A percentile compares a stretch with the other conserved stretches of the same genome.
phyloP scores from a whole-genome alignment of 2,113 vertebrate species.

The Ranitomeya variabilis region DNA sequence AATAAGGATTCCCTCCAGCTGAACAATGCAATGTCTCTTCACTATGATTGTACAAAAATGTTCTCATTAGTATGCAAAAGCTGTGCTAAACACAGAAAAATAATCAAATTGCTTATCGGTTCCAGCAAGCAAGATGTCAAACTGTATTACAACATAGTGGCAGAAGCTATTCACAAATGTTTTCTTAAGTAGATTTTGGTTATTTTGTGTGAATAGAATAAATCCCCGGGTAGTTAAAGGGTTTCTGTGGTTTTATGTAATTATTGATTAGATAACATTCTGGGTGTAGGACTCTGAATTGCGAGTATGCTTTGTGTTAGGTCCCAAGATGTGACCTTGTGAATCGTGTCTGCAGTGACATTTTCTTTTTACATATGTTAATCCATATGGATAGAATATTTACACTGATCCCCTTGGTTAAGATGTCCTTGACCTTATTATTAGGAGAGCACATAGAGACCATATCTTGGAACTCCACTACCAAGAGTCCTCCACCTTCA shows the following conservation, averaged over 20 bases:
- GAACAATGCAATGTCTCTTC: not conserved
- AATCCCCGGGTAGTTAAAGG: not conserved
- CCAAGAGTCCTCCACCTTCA: too few relatives aligned
- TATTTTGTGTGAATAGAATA: not conserved
- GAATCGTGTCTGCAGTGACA: not conserved
- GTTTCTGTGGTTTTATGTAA: not conserved
- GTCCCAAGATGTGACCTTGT: not conserved
- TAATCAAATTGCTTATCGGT: slow-evolving; percentile 8
- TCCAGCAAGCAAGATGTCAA: slow-evolving; percentile 9
- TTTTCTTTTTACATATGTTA: not conserved
- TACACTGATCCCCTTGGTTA: too few relatives aligned
- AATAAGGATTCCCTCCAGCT: slow-evolving; percentile 3
- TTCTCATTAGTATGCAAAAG: slow-evolving; percentile 8
- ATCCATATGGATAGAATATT: not conserved
- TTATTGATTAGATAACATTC: not conserved
- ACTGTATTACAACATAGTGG: not conserved
- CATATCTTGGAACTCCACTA: too few relatives aligned
- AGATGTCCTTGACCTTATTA: too few relatives aligned
- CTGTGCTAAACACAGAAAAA: slow-evolving; percentile 9
- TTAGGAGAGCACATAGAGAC: too few relatives aligned
- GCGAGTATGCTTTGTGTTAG: not conserved
- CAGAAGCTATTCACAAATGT: not conserved
- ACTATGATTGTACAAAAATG: not conserved
- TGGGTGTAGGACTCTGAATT: not conserved
- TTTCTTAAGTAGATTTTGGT: not conserved